Evolutionary conservation across 53 echinoderm and acorn worm species (phyloP).

Genomic region (Apostichopus leukothele): DNA sequence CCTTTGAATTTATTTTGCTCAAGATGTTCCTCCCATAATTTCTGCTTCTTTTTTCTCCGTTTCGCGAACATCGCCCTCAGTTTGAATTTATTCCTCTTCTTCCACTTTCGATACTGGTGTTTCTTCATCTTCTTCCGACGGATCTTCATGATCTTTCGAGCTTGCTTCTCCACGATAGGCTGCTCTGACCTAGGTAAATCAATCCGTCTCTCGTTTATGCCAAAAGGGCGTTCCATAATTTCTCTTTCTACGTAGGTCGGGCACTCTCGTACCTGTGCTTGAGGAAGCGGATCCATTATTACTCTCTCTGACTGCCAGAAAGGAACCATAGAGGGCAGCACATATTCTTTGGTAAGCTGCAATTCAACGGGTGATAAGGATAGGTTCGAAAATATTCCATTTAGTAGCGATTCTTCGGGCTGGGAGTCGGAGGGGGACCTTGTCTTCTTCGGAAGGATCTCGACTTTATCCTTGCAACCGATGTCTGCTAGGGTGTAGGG

Average conservation of each 20-base stretch:
- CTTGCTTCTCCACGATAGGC: constrained; percentile 2
- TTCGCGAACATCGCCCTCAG: constrained; percentile 14
- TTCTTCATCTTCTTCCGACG: constrained; percentile 38
- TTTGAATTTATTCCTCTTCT: constrained; percentile 45
- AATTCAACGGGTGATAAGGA: constrained; percentile 12
- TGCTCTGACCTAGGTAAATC: background rate
- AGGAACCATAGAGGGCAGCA: constrained; percentile 29
- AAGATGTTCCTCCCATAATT: constrained; percentile 19
- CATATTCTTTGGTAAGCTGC: constrained; percentile 34
- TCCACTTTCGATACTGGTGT: constrained; percentile 28
- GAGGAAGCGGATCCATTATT: constrained; percentile 25
- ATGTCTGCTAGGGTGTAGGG: background rate
- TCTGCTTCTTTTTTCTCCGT: constrained; percentile 36
- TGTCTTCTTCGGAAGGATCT: background rate
- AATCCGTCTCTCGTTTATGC: background rate
- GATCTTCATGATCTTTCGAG: constrained; percentile 22
- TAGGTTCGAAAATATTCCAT: constrained; percentile 8
- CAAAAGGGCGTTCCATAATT: constrained; percentile 13
- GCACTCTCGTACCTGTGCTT: constrained; percentile 11
- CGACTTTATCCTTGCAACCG: background rate
- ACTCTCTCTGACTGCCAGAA: background rate
- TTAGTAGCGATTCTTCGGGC: background rate
- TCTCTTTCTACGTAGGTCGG: background rate
- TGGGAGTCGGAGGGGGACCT: background rate
- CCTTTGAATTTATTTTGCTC: constrained; percentile 28